A percentile compares a stretch with the other conserved stretches of the same genome.
Conservation (phyloP, 2,888 invertebrate species). For the Maniola hyperantus region DNA sequence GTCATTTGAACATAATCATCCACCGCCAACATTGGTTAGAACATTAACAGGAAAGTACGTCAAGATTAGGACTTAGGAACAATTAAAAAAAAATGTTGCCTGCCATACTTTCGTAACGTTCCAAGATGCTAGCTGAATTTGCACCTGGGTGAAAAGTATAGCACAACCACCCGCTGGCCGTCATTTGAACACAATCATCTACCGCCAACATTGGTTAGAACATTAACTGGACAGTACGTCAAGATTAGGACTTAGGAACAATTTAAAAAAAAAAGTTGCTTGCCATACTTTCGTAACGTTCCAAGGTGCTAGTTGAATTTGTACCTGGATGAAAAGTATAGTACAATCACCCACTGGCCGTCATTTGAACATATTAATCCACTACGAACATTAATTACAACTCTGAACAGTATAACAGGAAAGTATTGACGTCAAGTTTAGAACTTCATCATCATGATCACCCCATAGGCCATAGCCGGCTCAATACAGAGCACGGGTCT, state of each 20-base stretch:
- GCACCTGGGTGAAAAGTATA: background rate
- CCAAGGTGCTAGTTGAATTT: background rate
- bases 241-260: conserved; percentile 7
- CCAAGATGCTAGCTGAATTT: background rate
- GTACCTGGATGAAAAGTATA: background rate
- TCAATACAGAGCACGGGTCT: too few relatives aligned
- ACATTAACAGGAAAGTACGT: conserved; percentile 2
- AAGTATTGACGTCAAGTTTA: conserved; percentile 8
- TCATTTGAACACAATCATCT: background rate
- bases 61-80: conserved; percentile 8
- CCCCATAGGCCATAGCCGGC: too few relatives aligned
- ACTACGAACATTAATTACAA: background rate
- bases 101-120: too few relatives aligned
- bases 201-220: conserved; percentile 2
- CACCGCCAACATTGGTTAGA: background rate
- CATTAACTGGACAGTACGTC: background rate
- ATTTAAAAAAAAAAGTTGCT: too few relatives aligned
- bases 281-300: too few relatives aligned
- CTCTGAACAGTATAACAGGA: background rate
- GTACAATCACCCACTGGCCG: background rate
- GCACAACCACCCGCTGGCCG: background rate
- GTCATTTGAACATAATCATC: background rate
- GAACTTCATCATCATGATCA: too few relatives aligned
- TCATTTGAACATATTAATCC: background rate
- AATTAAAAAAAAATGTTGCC: too few relatives aligned